Evolutionary conservation across 2,113 vertebrate species (phyloP).

Genomic region (Carassius auratus): DNA sequence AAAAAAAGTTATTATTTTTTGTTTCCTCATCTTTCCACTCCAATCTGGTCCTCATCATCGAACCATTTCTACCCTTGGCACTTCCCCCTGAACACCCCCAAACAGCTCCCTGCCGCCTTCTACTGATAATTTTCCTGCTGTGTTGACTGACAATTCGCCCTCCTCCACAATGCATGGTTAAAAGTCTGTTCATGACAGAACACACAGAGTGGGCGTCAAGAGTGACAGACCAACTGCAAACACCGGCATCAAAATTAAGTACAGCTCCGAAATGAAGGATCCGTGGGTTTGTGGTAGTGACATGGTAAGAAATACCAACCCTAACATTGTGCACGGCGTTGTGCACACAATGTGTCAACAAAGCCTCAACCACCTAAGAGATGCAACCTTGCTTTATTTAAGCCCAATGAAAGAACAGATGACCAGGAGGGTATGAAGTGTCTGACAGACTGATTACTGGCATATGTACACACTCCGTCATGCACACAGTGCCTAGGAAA

Average conservation of each 20-base stretch:
- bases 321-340: slow-evolving; percentile 20
- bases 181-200: slow-evolving; percentile 50
- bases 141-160: slow-evolving; percentile 51
- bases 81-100: slow-evolving; percentile 39
- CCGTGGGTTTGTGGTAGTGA: neutral
- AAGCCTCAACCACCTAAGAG: slow-evolving; percentile 27
- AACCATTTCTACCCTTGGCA: slow-evolving; percentile 48
- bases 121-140: slow-evolving; percentile 41
- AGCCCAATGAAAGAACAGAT: slow-evolving; percentile 17
- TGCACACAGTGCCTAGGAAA: neutral
- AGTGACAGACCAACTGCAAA: slow-evolving; percentile 43
- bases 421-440: neutral
- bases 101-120: slow-evolving; percentile 31
- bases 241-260: slow-evolving; percentile 27
- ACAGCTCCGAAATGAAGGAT: slow-evolving; percentile 16
- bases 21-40: slow-evolving; percentile 48
- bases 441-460: slow-evolving; percentile 21
- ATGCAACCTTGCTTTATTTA: slow-evolving; percentile 7
- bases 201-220: slow-evolving; percentile 39
- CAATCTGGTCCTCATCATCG: slow-evolving; percentile 56
- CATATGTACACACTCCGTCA: neutral
- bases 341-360: neutral
- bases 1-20: neutral
- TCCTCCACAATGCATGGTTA: slow-evolving; percentile 51
- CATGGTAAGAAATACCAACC: slow-evolving; percentile 4